Percentiles rank a stretch among this genome's conserved stretches.
These are phyloP conservation scores for Microchirus variegatus DNA, from an alignment of 2,797 vertebrate species.

Conservation along the genomic window DNA sequence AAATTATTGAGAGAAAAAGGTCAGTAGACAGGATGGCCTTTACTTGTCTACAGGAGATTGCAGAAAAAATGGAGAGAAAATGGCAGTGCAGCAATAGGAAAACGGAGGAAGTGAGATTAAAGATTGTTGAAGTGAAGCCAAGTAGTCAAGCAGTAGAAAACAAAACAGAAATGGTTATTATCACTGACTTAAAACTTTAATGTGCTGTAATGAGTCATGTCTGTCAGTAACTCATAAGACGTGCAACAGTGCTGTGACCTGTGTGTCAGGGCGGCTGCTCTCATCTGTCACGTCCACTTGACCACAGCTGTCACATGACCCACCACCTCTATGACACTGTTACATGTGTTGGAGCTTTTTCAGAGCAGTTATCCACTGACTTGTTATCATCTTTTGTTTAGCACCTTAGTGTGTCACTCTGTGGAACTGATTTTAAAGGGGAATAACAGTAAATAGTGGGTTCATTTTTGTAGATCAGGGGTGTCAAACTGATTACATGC, in stretches of 20 bases:
- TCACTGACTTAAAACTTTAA: not conserved
- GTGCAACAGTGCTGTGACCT: slow-evolving; percentile 21
- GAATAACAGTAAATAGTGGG: not conserved
- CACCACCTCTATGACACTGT: not conserved
- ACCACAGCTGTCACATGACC: slow-evolving; percentile 17
- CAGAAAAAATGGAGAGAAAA: slow-evolving; percentile 31
- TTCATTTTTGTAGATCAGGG: slow-evolving; percentile 3
- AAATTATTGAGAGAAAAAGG: slow-evolving; percentile 76
- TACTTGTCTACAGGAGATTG: slow-evolving; percentile 58
- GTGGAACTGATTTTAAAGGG: not conserved
- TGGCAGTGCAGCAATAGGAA: slow-evolving; percentile 10
- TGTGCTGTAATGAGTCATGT: not conserved
- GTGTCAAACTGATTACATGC: no score
- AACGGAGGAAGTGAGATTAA: slow-evolving; percentile 32
- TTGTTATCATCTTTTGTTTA: not conserved
- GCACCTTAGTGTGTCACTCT: not conserved
- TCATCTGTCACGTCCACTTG: slow-evolving; percentile 31
- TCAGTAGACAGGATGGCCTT: slow-evolving; percentile 74
- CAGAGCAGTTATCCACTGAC: not conserved
- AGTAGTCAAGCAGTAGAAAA: slow-evolving; percentile 30
- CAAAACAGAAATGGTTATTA: not conserved
- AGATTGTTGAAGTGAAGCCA: slow-evolving; percentile 31
- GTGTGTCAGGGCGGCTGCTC: slow-evolving; percentile 4
- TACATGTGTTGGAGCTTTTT: not conserved
- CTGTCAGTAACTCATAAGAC: slow-evolving; percentile 3